Conservation (phyloP, 2,113 vertebrate species). For the Chaetodon auriga region DNA sequence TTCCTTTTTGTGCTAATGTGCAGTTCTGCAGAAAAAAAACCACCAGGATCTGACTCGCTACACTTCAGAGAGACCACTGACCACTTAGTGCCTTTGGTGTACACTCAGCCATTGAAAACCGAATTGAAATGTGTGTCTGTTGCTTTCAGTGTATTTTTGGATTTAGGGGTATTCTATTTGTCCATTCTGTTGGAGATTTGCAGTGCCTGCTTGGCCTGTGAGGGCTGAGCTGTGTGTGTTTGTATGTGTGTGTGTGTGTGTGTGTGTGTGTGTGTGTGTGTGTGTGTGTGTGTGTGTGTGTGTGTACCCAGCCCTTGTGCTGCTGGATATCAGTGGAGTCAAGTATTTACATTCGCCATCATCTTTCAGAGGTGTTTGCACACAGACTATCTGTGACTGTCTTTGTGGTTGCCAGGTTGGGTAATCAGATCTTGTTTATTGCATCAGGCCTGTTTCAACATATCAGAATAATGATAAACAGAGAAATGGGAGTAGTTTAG, state of each 20-base stretch:
- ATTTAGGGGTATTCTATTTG: slow-evolving; percentile 61
- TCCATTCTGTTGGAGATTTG: slow-evolving; percentile 57
- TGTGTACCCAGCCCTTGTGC: slow-evolving; percentile 23
- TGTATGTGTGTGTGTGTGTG: slow-evolving; percentile 6
- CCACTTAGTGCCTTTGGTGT: slow-evolving; percentile 45
- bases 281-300: slow-evolving; percentile 15
- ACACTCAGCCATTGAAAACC: slow-evolving; percentile 33
- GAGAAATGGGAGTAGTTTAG: slow-evolving; percentile 77
- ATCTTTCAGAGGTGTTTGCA: slow-evolving; percentile 77
- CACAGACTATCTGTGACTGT: slow-evolving; percentile 68
- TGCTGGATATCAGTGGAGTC: slow-evolving; percentile 65
- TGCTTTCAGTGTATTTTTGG: slow-evolving; percentile 59
- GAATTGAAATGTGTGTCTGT: slow-evolving; percentile 49
- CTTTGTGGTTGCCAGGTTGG: slow-evolving; percentile 73
- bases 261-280: slow-evolving; percentile 23
- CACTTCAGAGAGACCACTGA: slow-evolving; percentile 33
- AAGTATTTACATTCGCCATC: slow-evolving; percentile 74
- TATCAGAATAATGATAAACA: slow-evolving; percentile 81
- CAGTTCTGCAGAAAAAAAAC: slow-evolving; percentile 7
- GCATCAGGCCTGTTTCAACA: slow-evolving; percentile 82
- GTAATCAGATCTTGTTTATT: slow-evolving; percentile 84
- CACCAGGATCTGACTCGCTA: slow-evolving; percentile 17
- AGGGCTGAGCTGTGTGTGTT: slow-evolving; percentile 26
- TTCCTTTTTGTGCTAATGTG: slow-evolving; percentile 29
- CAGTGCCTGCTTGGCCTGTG: slow-evolving; percentile 39